Conservation (phyloP, 2,113 vertebrate genomes). For the Nansenia antarctica region DNA sequence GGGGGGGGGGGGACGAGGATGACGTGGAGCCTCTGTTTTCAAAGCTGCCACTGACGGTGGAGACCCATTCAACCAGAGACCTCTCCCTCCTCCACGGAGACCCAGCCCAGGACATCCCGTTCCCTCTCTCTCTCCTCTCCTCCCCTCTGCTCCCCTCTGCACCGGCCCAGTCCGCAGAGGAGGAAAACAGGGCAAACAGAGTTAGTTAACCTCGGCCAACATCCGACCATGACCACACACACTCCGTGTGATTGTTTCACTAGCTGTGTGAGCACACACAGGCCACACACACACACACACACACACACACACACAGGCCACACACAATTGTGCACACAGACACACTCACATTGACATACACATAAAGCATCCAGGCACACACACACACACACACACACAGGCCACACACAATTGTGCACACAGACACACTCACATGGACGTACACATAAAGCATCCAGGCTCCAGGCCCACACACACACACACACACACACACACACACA, state of each 20-base stretch:
- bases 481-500: slow-evolving; percentile 1
- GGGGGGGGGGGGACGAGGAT: too few species aligned
- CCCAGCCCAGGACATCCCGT: not conserved
- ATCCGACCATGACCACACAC: not conserved
- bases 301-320: not conserved
- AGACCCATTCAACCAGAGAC: slow-evolving; percentile 16
- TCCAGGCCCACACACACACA: slow-evolving; percentile 1
- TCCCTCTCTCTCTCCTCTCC: not conserved
- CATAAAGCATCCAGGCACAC: not conserved
- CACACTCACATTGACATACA: not conserved
- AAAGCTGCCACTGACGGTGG: not conserved
- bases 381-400: slow-evolving; percentile 10
- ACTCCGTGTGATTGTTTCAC: not conserved
- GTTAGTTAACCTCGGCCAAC: not conserved
- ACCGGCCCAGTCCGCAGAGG: not conserved
- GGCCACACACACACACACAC: not conserved
- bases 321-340: slow-evolving; percentile 2
- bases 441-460: not conserved
- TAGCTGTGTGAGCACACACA: not conserved
- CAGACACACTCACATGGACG: not conserved
- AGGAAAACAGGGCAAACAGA: not conserved
- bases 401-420: not conserved
- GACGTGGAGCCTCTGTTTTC: not conserved
- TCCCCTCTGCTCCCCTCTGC: too few species aligned
- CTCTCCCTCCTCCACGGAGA: not conserved